Base-by-base conservation (phyloP, 2,797 vertebrate species). In the Chloroceryle amazona region DNA sequence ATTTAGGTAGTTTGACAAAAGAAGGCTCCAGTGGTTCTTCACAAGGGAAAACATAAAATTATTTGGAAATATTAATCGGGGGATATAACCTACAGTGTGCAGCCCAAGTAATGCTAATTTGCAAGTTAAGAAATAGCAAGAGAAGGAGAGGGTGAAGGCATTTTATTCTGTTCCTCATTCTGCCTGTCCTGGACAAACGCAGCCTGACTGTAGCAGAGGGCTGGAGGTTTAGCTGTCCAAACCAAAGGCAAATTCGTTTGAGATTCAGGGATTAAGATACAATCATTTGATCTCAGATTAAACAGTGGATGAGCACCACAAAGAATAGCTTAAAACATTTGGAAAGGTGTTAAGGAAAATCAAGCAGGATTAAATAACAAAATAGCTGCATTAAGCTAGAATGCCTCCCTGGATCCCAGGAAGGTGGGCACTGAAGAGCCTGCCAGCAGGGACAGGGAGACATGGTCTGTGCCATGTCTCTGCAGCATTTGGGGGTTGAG, bases 281-380 rank as follows among this genome's bases (percentile, higher is more conserved):
- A 71, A 83, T 91, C 82, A 75, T 91, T 94, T 92, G 85, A 94
- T 79, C 92, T 84, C 90, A 49, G 76, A 90, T 94, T 93, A 92
- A 91, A 93, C 37, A 65, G 62, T 33, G 83, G 72, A 86, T 81
- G 67, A 95, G 21, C 80, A 51, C 70, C 85, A 96, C 94, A 96
- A 96, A 95, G 76, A 39, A 57, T 54, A 91, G 90, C 83, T 96
- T 95, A 92, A 95, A 97, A 95, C 82, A 47, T 95, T 94, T 96
- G 88, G 88, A 70, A 79, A 95, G 94, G 83, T 93, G 94, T 95
- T 90, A 92, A 78, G 73, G 93, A 90, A 95, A 96, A 90, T 79
- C 80, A 75, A 74, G 58, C 2, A 4, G 46, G 90, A 93, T 97
- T 96, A 93, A 93, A 70, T 28, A 76, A 90, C 82, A 94, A 81